Base-by-base conservation (phyloP, 2,888 invertebrate species). In the Encarsia formosa region DNA sequence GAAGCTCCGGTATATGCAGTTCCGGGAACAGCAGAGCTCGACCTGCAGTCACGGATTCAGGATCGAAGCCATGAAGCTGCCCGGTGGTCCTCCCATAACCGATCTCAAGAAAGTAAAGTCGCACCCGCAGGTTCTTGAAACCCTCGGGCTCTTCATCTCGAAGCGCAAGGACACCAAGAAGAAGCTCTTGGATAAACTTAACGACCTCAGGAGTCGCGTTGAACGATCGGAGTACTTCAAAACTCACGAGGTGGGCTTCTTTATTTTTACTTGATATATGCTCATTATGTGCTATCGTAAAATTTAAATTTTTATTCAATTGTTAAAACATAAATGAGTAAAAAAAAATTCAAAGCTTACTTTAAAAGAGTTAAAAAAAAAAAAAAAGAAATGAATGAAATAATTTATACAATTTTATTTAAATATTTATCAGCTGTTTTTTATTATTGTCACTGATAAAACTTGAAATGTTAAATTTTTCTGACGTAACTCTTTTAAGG, bases 1-100 rank as follows among this genome's bases (percentile, higher is more conserved):
- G 9, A 98, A 98, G 77, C 79, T 97, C 62, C 84, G 96, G 32
- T 98, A 98, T 76, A 97, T 97, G 97, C 86, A 91, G 69, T 95
- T 94, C 77, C 81, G 97, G 49, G 97, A 98, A 76, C 82, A 89
- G 60, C 88, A 91, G 70, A 95, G 95, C 55, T 95, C 95, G 3
- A 91, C 95, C 0, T 90, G 93, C 57, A 83, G 87, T 53, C 87
- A 93, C 66, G 97, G 97, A 4, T 98, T 98, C 75, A 81, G 98
- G 62, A 92, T 98, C 65, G 98, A 98, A 76, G 98, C 95, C 3
- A 86, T 97, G 72, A 92, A 94, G 74, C 80, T 91, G 65, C 84
- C 88, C 13, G 88, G 91, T 19, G 81, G 86, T 56, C 82, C 86
- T 1, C 91, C 92, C 0, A 84, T 90, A 19, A 92, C 88, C 43